Base-by-base conservation (phyloP, 2,888 invertebrate genomes). In the Orthonychiurus folsomi region DNA sequence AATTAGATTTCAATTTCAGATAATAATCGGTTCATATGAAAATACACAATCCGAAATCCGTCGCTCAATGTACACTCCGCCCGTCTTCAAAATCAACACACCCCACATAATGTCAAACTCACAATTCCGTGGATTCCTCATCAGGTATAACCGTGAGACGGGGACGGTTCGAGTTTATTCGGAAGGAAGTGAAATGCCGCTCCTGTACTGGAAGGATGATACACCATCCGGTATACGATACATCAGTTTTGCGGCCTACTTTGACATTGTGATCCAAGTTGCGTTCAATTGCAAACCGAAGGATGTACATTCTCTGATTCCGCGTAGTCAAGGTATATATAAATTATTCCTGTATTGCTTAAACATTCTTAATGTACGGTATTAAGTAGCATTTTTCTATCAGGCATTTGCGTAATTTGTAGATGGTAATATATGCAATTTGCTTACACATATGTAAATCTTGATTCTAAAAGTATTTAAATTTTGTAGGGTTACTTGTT, bases 1-100 rank as follows among this genome's bases (percentile, higher is more conserved):
- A 2, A 2, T 20, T 5, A 20, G n/a, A 53, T 53, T 15, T 53
- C 12, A 15, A 9, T 27, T 50, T 20, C 54, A 70, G 70, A 65
- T 70, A n/a, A 57, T 62, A 15, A 26, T 70, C 15, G 71, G 71
- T 2, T 65, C 68, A 0, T 71, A 66, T 63, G 69, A 68, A 52
- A 71, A 71, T 56, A 61, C 64, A 50, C 61, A 61, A 15, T 68
- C 69, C 1, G 68, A 69, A 63, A 66, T 71, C 28, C 62, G 68
- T 3, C 61, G 67, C n/a, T 59, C 58, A 5, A 60, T 61, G 25
- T 64, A 63, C 1, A 56, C 23, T 24, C 57, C 55, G 15, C 56
- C 65, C 5, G 66, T 68, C 37, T 37, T 59, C 15, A 62, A 61
- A 48, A 53, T 66, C 15, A 66, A 61, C 20, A 68, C 69, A 12